Base-by-base conservation (phyloP, 2,797 vertebrate genomes). In the Mormyrus hasselquistii region DNA sequence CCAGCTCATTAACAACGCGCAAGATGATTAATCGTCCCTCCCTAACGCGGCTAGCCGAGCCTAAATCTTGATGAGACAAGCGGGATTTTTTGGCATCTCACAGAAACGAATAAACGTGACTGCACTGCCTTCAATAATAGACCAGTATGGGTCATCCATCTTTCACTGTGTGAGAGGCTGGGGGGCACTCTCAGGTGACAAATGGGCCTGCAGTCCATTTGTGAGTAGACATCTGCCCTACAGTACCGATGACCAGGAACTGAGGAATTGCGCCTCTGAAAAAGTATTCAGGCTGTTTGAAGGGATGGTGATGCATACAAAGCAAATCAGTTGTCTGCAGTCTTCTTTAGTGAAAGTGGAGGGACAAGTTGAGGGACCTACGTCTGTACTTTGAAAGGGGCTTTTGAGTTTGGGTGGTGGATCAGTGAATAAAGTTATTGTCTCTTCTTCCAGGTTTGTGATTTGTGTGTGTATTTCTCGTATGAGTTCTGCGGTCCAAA, bases 41-140 rank as follows among this genome's bases (percentile, higher is more conserved):
- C 25, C 5, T 7, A 38, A 57, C 52, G n/a, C 22, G 34, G 44
- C 88, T 52, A 47, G 22, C 16, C 0, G 16, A 89, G 41, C 52
- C 34, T 88, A 83, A 84, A 62, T 89, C 79, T 50, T 84, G 55
- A 84, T 89, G 53, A 84, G 82, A n/a, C 41, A 84, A 89, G 57
- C 83, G 29, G 6, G 4, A 76, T 25, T 62, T 85, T 65, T 29
- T 49, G 6, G 49, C 47, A 79, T 22, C 29, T 86, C n/a, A 9
- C 44, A 69, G 84, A 47, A 52, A 86, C 2, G 16, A 76, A 65
- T 6, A 34, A 47, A 69, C 29, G 69, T 76, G 52, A 88, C 52
- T 79, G 49, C 65, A 14, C 22, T 38, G 49, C 69, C 47, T 47
- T 14, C 44, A 38, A 29, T 29, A 29, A n/a, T 10, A n/a, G 50